Conservation (phyloP, 1,140 invertebrate genomes). For the Diprion similis region DNA sequence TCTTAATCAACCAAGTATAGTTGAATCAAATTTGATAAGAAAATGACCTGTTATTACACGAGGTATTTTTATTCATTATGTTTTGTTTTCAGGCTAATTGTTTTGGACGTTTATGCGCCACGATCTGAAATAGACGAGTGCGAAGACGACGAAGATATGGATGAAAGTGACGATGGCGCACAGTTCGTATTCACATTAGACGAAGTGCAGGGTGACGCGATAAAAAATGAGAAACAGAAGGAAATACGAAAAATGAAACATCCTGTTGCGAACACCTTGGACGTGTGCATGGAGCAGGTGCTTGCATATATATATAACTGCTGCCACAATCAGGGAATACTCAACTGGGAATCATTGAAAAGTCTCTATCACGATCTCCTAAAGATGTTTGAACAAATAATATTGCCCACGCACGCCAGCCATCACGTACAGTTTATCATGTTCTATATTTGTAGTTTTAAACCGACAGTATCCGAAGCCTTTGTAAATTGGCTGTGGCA, state of each 20-base stretch:
- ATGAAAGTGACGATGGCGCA: conserved; percentile 45
- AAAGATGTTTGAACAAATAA: conserved; percentile 74
- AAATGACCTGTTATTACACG: not conserved
- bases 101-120: conserved; percentile 73
- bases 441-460: conserved; percentile 79
- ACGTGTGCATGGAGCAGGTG: conserved; percentile 70
- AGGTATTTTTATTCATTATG: not conserved
- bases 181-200: conserved; percentile 62
- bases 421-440: conserved; percentile 82
- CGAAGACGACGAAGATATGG: conserved; percentile 50
- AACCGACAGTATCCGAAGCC: conserved; percentile 68
- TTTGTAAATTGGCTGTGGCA: conserved; percentile 80
- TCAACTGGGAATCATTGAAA: conserved; percentile 55
- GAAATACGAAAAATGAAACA: conserved; percentile 45
- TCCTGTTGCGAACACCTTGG: conserved; percentile 67
- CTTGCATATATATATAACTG: conserved; percentile 65
- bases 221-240: conserved; percentile 39
- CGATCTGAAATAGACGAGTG: conserved; percentile 62
- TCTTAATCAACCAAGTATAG: conserved; percentile 46
- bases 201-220: conserved; percentile 40
- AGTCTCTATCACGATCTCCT: conserved; percentile 62
- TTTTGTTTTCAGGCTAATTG: conserved; percentile 64
- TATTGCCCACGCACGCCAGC: conserved; percentile 76
- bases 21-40: conserved; percentile 19
- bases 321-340: conserved; percentile 52